Percentiles rank a stretch among this genome's conserved stretches.
Evolutionary conservation across 2,113 vertebrate genomes (phyloP).

Genomic region (Syngnathus typhle): DNA sequence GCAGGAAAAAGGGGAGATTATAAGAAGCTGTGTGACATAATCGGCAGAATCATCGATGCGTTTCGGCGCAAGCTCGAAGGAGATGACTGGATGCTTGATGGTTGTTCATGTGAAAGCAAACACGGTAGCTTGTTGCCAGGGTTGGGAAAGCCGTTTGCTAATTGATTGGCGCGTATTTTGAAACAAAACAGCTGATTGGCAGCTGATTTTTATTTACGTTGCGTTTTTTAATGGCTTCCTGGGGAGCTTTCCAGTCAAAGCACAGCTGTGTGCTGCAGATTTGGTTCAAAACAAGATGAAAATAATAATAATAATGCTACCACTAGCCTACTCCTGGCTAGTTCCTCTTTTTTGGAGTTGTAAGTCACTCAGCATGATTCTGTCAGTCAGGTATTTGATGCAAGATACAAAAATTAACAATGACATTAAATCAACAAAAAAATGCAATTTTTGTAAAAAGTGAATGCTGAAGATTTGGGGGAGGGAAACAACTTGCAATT

Average conservation of each 20-base stretch:
- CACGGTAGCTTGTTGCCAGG: neutral
- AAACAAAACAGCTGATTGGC: constrained; percentile 62
- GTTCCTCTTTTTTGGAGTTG: constrained; percentile 9
- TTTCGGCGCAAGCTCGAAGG: too few relatives aligned
- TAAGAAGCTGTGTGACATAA: too few relatives aligned
- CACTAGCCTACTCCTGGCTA: constrained; percentile 7
- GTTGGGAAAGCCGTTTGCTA: constrained; percentile 64
- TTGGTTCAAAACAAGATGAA: constrained; percentile 19
- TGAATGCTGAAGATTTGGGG: neutral
- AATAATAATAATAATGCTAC: constrained; percentile 24
- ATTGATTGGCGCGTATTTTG: constrained; percentile 63
- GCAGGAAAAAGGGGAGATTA: neutral
- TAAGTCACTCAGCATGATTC: constrained; percentile 8
- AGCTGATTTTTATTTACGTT: constrained; percentile 72
- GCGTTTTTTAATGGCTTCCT: constrained; percentile 59
- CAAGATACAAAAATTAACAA: neutral
- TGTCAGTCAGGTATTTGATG: neutral
- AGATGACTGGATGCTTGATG: neutral
- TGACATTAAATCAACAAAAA: neutral
- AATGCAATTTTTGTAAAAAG: neutral
- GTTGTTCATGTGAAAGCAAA: constrained; percentile 8
- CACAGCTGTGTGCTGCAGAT: constrained; percentile 24
- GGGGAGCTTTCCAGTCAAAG: constrained; percentile 45
- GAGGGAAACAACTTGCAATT: too few relatives aligned
- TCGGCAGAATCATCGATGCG: too few relatives aligned